Base-by-base conservation (phyloP, 2,888 invertebrate species). In the Aphodius sticticus region DNA sequence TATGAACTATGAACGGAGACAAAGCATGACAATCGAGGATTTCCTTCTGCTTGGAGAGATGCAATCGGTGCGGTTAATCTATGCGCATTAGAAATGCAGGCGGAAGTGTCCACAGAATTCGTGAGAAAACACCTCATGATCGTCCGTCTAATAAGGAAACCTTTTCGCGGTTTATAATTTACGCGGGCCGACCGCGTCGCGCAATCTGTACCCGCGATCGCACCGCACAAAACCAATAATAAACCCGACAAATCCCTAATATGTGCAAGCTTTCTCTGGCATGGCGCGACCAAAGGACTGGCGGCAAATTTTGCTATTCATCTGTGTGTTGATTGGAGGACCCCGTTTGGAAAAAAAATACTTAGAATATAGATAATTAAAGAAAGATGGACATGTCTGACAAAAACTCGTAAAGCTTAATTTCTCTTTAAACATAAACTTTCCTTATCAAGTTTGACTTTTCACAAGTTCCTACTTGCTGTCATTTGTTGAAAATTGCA, bases 191-290 rank as follows among this genome's bases (percentile, higher is more conserved):
- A 82, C 78, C 76, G 82, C 80, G 80, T 79, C 81, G 78, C 76
- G 81, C 84, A 85, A 86, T 85, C 85, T 53, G 81, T 82, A 80
- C 80, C 82, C 83, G 81, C 82, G 85, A 86, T 86, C 53, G 53
- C 86, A 85, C 81, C 83, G 81, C 79, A 84, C 86, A 86, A 86
- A 86, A 86, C 84, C 86, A 86, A 86, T 86, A 86, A 86, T 86
- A 85, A 86, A 53, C 53, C 81, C 86, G 85, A 86, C 86, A 86
- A 87, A 87, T 87, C 87, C 87, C 86, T 85, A 86, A 87, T 86
- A 86, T 84, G 86, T 85, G 84, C 53, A 83, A 84, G 86, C 86
- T 86, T 87, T 87, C 87, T 85, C 87, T 83, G 38, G 81, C 84
- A 53, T 53, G 12, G 53, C 53, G 53, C 53, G 53, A 53, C 12